These are phyloP conservation scores for Strix aluco DNA, from an alignment of 2,113 vertebrate genomes.

Conservation along the genomic window DNA sequence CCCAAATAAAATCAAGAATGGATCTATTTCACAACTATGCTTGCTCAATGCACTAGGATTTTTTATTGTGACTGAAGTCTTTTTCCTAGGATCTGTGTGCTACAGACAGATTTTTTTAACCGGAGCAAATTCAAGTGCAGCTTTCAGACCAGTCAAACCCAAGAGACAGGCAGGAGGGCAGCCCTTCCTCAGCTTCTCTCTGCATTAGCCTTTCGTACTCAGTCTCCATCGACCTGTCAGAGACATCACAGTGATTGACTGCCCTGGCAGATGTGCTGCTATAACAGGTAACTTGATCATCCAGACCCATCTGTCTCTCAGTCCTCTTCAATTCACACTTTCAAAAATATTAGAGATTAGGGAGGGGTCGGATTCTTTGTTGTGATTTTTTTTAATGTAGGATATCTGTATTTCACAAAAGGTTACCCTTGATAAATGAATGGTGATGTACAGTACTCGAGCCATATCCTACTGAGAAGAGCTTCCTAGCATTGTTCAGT, in stretches of 20 bases:
- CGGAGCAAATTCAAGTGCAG: constrained; percentile 80
- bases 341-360: constrained; percentile 85
- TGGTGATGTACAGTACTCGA: constrained; percentile 34
- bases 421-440: constrained; percentile 64
- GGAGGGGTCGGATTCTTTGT: constrained; percentile 79
- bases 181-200: constrained; percentile 75
- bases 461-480: constrained; percentile 28
- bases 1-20: constrained; percentile 45
- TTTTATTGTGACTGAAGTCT: constrained; percentile 64
- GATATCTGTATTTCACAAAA: constrained; percentile 73
- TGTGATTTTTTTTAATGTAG: constrained; percentile 64
- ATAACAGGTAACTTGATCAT: constrained; percentile 99
- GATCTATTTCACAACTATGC: constrained; percentile 56
- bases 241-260: constrained; percentile 95
- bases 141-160: constrained; percentile 76
- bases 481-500: constrained; percentile 17
- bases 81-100: constrained; percentile 64
- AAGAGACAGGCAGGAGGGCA: constrained; percentile 73
- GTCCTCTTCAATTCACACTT: constrained; percentile 98
- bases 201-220: constrained; percentile 82
- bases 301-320: constrained; percentile 97
- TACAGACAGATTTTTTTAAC: constrained; percentile 69
- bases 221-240: constrained; percentile 87
- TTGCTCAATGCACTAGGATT: constrained; percentile 59
- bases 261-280: constrained; percentile 96